Conservation (phyloP, 1,140 invertebrate species). For the Camponotus vicinus region DNA sequence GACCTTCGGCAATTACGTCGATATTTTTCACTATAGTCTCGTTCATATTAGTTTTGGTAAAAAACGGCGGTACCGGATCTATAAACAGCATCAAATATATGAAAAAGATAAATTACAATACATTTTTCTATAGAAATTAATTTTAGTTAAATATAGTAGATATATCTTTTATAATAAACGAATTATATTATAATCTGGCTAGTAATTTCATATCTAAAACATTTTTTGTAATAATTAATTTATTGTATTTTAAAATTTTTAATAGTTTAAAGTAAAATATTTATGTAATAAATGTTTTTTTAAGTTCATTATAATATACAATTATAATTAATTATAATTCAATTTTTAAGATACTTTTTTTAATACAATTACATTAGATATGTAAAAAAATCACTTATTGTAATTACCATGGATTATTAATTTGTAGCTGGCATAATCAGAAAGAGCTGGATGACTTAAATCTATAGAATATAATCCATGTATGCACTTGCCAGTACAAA, state of each 20-base stretch:
- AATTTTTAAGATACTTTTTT: background rate
- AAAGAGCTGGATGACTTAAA: constrained; percentile 37
- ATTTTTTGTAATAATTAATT: background rate
- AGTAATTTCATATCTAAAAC: background rate
- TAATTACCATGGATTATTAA: constrained; percentile 72
- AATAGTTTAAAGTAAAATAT: no score
- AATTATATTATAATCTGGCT: no score
- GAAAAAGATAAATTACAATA: background rate
- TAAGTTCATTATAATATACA: background rate
- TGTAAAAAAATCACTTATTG: constrained; percentile 9
- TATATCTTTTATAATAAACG: background rate
- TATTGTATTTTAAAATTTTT: background rate
- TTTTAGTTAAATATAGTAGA: background rate
- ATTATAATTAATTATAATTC: background rate
- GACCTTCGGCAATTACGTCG: constrained; percentile 63
- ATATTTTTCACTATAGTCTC: constrained; percentile 62
- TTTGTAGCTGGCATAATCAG: constrained; percentile 63
- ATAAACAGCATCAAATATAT: constrained; percentile 42
- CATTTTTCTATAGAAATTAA: background rate
- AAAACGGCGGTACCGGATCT: constrained; percentile 67
- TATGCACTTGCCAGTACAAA: constrained; percentile 73
- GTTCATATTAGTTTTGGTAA: constrained; percentile 74
- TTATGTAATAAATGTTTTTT: background rate
- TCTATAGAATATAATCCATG: background rate
- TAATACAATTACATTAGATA: background rate